These are phyloP conservation scores for Penaeus japonicus DNA, from an alignment of 1,140 invertebrate genomes.

Conservation along the genomic window DNA sequence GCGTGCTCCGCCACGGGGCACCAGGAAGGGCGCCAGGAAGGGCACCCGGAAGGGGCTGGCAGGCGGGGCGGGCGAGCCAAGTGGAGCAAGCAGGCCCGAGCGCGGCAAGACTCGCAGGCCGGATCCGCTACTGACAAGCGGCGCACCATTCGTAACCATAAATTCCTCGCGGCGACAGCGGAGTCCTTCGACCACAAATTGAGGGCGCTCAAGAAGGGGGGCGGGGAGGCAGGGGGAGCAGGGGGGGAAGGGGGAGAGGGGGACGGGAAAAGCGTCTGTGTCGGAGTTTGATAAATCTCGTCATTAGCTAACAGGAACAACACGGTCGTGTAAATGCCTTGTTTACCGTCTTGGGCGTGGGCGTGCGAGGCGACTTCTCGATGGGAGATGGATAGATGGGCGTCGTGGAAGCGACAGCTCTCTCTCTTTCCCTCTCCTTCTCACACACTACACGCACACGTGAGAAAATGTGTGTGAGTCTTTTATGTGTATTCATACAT, in stretches of 20 bases:
- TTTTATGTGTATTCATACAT: no score
- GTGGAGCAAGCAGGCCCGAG: not conserved
- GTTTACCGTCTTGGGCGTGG: no score
- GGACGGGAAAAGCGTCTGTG: not conserved
- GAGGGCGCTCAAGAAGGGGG: not conserved
- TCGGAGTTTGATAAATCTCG: no score
- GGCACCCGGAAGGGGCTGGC: not conserved
- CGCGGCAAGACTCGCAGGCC: not conserved
- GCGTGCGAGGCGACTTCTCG: no score
- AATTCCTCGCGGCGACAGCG: constrained; percentile 19
- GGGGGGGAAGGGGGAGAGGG: not conserved
- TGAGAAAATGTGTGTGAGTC: no score
- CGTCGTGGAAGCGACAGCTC: no score
- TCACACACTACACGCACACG: no score
- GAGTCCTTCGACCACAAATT: not conserved
- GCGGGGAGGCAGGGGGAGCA: not conserved
- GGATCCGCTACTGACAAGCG: constrained; percentile 4
- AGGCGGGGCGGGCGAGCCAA: not conserved
- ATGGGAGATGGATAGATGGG: no score
- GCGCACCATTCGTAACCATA: constrained; percentile 13
- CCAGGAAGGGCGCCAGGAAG: not conserved
- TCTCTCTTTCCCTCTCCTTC: no score
- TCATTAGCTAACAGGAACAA: no score
- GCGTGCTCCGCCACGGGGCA: not conserved
- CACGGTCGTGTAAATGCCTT: no score